A percentile compares a stretch with the other conserved stretches of the same genome.
Evolutionary conservation across 2,888 invertebrate genomes (phyloP).

Genomic region (Machimus atricapillus): DNA sequence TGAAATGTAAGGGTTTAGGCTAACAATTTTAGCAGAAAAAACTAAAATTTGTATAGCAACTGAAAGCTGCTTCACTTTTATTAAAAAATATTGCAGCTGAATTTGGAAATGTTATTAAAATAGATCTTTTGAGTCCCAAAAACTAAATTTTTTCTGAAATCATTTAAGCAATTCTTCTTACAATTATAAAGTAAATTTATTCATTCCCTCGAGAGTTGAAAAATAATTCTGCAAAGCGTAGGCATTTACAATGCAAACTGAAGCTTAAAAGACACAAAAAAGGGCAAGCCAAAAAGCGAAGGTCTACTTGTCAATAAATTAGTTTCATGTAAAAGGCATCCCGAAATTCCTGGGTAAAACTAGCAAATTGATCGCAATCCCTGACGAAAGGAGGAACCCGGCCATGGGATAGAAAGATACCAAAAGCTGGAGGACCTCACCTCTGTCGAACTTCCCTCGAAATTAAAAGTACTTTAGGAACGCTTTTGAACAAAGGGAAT

Average conservation of each 20-base stretch:
- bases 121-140: no score
- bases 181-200: neutral
- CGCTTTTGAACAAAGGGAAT: constrained; percentile 50
- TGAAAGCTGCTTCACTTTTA: neutral
- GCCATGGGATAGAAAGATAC: neutral
- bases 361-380: constrained; percentile 25
- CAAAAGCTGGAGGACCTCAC: neutral
- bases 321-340: neutral
- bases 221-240: neutral
- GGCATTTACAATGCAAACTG: neutral
- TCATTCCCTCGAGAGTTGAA: neutral
- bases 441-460: constrained; percentile 14
- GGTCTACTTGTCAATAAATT: constrained; percentile 13
- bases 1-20: neutral
- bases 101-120: no score
- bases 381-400: neutral
- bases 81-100: no score
- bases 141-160: no score
- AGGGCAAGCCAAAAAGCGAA: neutral
- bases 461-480: constrained; percentile 45
- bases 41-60: neutral
- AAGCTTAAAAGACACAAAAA: neutral
- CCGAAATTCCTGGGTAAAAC: constrained; percentile 12
- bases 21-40: neutral
- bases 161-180: neutral